These are phyloP conservation scores for Dicycla oo DNA, from an alignment of 2,888 invertebrate genomes.

Conservation along the genomic window DNA sequence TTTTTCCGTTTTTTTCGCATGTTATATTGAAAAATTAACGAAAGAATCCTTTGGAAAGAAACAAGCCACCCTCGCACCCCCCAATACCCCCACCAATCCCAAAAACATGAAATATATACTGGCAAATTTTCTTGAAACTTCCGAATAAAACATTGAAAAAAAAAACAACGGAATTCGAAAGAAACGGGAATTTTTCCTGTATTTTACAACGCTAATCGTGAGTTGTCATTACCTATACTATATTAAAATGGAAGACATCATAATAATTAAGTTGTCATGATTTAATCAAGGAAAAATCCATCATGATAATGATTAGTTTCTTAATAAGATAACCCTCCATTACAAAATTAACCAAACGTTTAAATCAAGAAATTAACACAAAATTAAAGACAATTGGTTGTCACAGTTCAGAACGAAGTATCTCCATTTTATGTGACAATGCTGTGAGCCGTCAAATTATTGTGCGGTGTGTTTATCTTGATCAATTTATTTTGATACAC, in stretches of 20 bases:
- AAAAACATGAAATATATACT: too few species aligned
- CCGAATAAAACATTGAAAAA: too few species aligned
- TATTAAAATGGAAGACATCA: not conserved
- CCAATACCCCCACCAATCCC: too few species aligned
- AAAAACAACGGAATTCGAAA: too few species aligned
- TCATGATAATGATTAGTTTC: not conserved
- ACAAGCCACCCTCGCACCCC: too few species aligned
- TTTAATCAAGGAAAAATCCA: not conserved
- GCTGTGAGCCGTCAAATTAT: slow-evolving; percentile 52
- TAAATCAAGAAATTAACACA: slow-evolving; percentile 6
- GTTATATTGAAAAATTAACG: too few species aligned
- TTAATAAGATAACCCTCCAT: slow-evolving; percentile 1
- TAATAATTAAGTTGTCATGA: slow-evolving; percentile 1
- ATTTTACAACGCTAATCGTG: too few species aligned
- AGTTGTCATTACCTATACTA: not conserved
- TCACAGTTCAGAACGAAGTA: slow-evolving; percentile 11
- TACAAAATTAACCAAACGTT: not conserved
- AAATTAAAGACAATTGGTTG: slow-evolving; percentile 1
- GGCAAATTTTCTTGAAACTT: too few species aligned
- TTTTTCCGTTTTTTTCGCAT: too few species aligned
- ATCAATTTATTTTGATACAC: not conserved
- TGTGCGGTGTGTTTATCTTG: slow-evolving; percentile 65
- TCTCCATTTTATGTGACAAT: slow-evolving; percentile 19
- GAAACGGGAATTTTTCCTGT: too few species aligned
- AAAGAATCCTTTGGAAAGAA: too few species aligned